Base-by-base conservation (phyloP, 2,888 invertebrate genomes). In the Sesia apiformis region DNA sequence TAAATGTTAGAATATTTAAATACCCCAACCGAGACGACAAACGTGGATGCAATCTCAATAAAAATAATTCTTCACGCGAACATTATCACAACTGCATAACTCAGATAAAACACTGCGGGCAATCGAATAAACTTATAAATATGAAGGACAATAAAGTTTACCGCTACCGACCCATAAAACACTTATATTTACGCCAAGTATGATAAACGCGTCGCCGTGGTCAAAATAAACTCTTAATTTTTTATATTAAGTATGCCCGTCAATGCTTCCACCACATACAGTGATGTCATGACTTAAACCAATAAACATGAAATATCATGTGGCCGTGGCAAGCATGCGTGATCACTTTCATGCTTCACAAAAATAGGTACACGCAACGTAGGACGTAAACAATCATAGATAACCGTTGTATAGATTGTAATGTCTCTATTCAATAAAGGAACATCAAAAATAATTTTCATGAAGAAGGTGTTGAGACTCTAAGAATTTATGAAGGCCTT, bases 261-360 rank as follows among this genome's bases (percentile, higher is more conserved):
- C 81, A 78, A 71, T 77, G 78, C 69, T 74, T 70, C 73, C 76
- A 81, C 84, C 84, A 75, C 82, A 82, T 85, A 83, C 71, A 68
- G 82, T 74, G 84, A 80, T 85, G 81, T 83, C 87, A 87, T 86
- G 85, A 84, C 85, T 78, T 75, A 70, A 78, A 75, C 79, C 80
- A 82, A 87, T 88, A 86, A 88, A 87, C 74, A 75, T 81, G 81
- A 86, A 80, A 84, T 81, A 85, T 82, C 78, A 78, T 72, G 74
- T 78, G 75, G 72, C 76, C 80, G 79, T 81, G 79, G 74, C 66
- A 69, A 58, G 78, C 74, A 74, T 81, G 75, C 79, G 76, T 78
- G 82, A 80, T 77, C 58, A 66, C 70, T 73, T 74, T 76, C 72
- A 67, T 76, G 74, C 65, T 75, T 76, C 67, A 78, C 64, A 56